Base-by-base conservation (phyloP, 2,888 invertebrate genomes). In the Pollenia amentaria region DNA sequence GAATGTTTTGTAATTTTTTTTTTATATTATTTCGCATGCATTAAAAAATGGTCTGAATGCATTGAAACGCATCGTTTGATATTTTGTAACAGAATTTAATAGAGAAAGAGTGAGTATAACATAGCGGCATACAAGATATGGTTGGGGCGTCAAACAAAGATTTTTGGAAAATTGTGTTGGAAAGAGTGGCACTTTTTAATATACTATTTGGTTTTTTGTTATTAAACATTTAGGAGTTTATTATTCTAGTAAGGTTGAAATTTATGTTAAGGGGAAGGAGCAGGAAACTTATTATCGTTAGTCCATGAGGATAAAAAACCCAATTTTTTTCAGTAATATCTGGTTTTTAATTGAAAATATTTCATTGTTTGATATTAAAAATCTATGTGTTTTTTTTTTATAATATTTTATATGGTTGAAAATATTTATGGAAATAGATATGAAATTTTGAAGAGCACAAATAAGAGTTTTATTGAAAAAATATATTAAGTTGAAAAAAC, bases 61-160 rank as follows among this genome's bases (percentile, higher is more conserved):
- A 89, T 78, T 84, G 79, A 84, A 88, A 89, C 89, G 88, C 89
- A 88, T 89, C 85, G 88, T 84, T 89, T 87, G 79, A 76, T 86
- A 81, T 79, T 87, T 76, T 83, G 72, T 46, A 82, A 29, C 78
- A 84, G 62, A 72, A 42, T 73, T 83, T 72, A 38, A 67, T 48
- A 73, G 53, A 67, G 67, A 67, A 73, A 73, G 78, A 73, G 65
- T 48, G 51, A 21, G 57, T 62, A n/a, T 38, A 53, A 69, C n/a
- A 73, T n/a, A 57, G 46, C 44, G 18, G 46, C n/a, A 29, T 18
- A 53, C 29, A 29, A 53, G 12, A 60, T 48, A 53, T 60, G 60
- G 40, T 21, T 82, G 46, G 11, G 11, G 21, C 1, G 10, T 10
- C 18, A 65, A 65, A 67, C 14, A 57, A 29, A 38, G 53, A 64